Percentiles rank a stretch among this genome's conserved stretches.
phyloP scores from a whole-genome alignment of 2,888 invertebrate genomes.

The Erannis defoliaria region DNA sequence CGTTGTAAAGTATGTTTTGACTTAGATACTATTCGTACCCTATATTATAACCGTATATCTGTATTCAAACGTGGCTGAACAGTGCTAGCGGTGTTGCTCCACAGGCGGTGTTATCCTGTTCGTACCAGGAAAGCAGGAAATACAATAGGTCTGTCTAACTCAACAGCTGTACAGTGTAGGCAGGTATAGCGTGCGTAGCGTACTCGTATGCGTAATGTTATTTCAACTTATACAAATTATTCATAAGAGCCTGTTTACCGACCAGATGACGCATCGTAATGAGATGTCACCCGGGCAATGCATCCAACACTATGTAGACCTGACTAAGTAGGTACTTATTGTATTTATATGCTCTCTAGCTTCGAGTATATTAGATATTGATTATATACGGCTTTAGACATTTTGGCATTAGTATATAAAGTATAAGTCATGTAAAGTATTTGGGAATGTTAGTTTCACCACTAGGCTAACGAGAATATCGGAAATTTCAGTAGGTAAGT shows the following conservation, averaged over 20 bases:
- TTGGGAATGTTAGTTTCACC: too few relatives aligned
- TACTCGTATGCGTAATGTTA: conserved; percentile 32
- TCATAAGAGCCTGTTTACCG: conserved; percentile 40
- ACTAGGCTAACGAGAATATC: too few relatives aligned
- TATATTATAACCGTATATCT: background rate
- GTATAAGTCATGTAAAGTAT: too few relatives aligned
- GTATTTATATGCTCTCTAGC: background rate
- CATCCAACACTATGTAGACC: conserved; percentile 16
- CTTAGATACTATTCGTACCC: too few relatives aligned
- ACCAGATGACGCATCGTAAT: conserved; percentile 41
- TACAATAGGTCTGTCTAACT: conserved; percentile 6
- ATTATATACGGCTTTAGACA: too few relatives aligned
- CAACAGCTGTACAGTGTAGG: background rate
- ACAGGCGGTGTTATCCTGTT: background rate
- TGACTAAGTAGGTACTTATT: background rate
- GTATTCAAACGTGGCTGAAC: background rate
- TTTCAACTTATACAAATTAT: conserved; percentile 42
- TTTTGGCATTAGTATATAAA: too few relatives aligned
- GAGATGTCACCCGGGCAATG: conserved; percentile 32
- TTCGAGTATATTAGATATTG: too few relatives aligned
- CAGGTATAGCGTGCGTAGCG: conserved; percentile 13
- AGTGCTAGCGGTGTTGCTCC: background rate
- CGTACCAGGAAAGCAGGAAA: conserved; percentile 20
- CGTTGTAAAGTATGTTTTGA: too few relatives aligned
- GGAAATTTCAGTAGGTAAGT: too few relatives aligned